phyloP scores from a whole-genome alignment of 92 coral and sea anemone species.

The Meandrina meandrites region DNA sequence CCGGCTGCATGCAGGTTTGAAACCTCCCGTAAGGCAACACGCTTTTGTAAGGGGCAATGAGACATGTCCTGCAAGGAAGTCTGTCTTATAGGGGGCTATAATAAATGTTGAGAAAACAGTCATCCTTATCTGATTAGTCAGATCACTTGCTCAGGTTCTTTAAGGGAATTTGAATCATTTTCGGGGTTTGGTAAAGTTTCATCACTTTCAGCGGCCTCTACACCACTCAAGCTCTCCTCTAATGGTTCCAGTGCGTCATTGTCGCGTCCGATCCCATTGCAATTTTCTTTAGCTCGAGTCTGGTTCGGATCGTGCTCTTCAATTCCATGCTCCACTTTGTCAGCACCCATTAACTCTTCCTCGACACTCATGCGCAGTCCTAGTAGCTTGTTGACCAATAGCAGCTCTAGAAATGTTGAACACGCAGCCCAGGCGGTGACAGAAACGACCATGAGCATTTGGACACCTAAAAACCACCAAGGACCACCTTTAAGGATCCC shows the following conservation, averaged over 20 bases:
- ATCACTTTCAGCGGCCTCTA: not conserved
- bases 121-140: no score
- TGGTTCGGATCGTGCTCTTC: not conserved
- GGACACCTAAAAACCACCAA: slow-evolving; percentile 66
- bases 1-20: not conserved
- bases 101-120: no score
- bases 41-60: no score
- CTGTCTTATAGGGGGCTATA: no score
- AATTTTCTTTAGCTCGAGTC: not conserved
- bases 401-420: slow-evolving; percentile 56
- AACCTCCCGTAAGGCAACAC: no score
- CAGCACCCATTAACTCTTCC: slow-evolving; percentile 84
- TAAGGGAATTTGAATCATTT: not conserved
- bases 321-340: slow-evolving; percentile 55
- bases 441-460: slow-evolving; percentile 31
- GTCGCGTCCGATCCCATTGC: not conserved
- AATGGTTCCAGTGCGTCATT: not conserved
- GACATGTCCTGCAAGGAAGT: no score
- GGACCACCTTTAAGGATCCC: slow-evolving; percentile 68
- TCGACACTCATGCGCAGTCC: slow-evolving; percentile 70
- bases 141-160: no score
- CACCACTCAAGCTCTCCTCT: not conserved
- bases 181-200: not conserved
- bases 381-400: slow-evolving; percentile 58
- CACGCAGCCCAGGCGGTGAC: slow-evolving; percentile 62